Evolutionary conservation across 2,888 invertebrate species (phyloP).

Genomic region (Tipula unca): DNA sequence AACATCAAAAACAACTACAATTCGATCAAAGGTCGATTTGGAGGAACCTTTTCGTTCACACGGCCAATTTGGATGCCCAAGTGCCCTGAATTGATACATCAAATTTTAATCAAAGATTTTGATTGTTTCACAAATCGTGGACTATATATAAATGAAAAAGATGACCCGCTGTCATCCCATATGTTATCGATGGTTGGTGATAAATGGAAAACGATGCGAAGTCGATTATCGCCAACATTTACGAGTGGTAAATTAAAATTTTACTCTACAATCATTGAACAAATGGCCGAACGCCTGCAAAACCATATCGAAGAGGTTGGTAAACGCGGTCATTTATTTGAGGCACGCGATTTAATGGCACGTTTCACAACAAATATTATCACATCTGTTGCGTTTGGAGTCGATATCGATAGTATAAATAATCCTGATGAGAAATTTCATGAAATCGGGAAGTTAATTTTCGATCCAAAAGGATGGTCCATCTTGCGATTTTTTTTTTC

Average conservation of each 20-base stretch:
- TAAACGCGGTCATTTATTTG: not conserved
- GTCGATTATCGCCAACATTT: not conserved
- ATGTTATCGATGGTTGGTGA: not conserved
- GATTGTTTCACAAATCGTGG: not conserved
- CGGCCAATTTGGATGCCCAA: not conserved
- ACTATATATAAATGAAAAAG: not conserved
- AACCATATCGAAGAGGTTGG: not conserved
- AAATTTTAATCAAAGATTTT: not conserved
- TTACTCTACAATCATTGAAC: not conserved
- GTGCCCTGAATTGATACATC: not conserved
- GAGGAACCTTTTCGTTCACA: not conserved
- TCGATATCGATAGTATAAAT: not conserved
- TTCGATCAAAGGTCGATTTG: not conserved
- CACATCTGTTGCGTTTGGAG: not conserved
- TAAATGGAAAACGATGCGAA: not conserved
- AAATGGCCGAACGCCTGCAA: not conserved
- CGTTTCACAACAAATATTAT: not conserved
- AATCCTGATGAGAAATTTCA: not conserved
- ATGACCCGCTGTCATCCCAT: not conserved
- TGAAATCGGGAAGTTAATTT: not conserved
- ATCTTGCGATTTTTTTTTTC: not conserved
- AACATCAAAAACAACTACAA: not conserved
- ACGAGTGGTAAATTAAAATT: not conserved
- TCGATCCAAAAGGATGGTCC: not conserved
- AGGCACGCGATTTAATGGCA: not conserved